These are phyloP conservation scores for Bergia sp. DNA, from an alignment of 92 coral and sea anemone genomes.

Conservation along the genomic window DNA sequence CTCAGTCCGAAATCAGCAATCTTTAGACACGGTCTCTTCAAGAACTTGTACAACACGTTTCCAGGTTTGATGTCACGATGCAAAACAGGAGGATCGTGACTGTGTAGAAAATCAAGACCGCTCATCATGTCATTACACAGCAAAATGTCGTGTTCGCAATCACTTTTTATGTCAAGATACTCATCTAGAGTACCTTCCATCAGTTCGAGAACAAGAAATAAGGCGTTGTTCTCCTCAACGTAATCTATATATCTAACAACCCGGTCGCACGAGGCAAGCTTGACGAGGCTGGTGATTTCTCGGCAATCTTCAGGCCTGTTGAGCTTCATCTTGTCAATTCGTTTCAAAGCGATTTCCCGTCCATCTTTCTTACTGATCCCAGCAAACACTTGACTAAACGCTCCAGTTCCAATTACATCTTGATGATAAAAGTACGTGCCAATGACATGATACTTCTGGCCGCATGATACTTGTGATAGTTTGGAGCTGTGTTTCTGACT, in stretches of 20 bases:
- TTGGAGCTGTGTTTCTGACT: background rate
- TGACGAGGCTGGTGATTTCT: slow-evolving; percentile 16
- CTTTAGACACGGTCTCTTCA: background rate
- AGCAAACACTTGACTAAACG: slow-evolving; percentile 37
- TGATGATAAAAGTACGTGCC: background rate
- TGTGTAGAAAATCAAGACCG: slow-evolving; percentile 32
- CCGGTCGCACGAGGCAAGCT: slow-evolving; percentile 12
- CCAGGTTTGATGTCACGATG: slow-evolving; percentile 45
- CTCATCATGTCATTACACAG: slow-evolving; percentile 23
- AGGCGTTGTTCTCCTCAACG: background rate
- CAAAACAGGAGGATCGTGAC: background rate
- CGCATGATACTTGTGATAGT: background rate
- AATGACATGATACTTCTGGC: background rate
- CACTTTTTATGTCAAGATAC: background rate
- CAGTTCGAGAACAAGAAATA: slow-evolving; percentile 16
- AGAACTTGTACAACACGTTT: background rate
- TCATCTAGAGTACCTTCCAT: slow-evolving; percentile 22
- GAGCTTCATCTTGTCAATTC: slow-evolving; percentile 18
- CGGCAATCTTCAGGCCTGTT: slow-evolving; percentile 4
- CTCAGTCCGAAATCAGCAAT: slow-evolving; percentile 33
- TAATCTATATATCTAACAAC: slow-evolving; percentile 4
- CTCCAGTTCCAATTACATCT: background rate
- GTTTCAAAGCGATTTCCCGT: slow-evolving; percentile 27
- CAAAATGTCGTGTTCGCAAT: background rate
- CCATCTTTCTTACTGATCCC: slow-evolving; percentile 36